Evolutionary conservation across 1,140 invertebrate genomes (phyloP), one percentile per base, ranked within the genome.

Genomic region (Cydia fagiglandana): DNA sequence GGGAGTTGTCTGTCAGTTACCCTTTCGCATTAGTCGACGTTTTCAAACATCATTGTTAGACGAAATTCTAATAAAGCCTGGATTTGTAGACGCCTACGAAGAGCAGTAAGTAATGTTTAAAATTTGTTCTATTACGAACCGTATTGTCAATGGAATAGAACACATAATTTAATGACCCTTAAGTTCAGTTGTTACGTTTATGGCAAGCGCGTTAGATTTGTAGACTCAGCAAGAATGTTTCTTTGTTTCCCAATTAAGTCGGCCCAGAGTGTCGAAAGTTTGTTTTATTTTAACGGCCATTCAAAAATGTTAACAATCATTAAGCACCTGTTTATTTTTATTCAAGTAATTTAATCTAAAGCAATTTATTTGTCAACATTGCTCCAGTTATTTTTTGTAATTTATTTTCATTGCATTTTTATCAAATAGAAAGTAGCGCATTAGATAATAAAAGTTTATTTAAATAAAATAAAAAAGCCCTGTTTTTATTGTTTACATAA

Each of bases 31-130:
- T 80, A 76, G 74, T 81, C 76, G 79, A 80, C 83, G 77, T 80
- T 85, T 85, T 76, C 76, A 79, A 75, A 82, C 80, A 81, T 83
- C 81, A 83, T 86, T 84, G 82, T 87, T 83, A 81, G 79, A 73
- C 82, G 81, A 82, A 85, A 83, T 86, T 86, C 84, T 84, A 87
- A 84, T 84, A 84, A 86, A 84, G 85, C 81, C 81, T 82, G 81
- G 82, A 84, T 85, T 79, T 83, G 77, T 77, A 78, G 76, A 81
- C 79, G 73, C 70, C 12, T 41, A 68, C 73, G 2, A 61, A 24
- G 7, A 20, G 56, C 56, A 61, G 56, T 61, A 61, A 61, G 5
- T 24, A 3, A 24, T 24, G 10, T 61, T 61, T 10, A 24, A n/a
- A 61, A 61, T 3, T 0, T 12, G n/a, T 61, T 61, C n/a, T 3